A percentile compares a stretch with the other conserved stretches of the same genome.
Evolutionary conservation across 2,888 invertebrate genomes (phyloP).

Genomic region (Chymomyza procnemis): DNA sequence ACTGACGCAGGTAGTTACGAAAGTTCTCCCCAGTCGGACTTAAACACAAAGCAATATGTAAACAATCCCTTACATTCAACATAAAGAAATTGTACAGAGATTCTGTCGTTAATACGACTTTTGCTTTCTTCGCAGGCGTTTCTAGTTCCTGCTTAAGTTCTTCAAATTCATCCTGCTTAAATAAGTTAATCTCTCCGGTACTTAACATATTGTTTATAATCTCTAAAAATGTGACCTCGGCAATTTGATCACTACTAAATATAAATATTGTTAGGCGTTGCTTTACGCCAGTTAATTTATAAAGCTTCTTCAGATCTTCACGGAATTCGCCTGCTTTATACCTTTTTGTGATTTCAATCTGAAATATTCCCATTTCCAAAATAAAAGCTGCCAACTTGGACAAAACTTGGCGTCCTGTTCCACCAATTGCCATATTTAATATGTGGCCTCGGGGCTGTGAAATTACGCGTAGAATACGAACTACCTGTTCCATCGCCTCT

Average conservation of each 20-base stretch:
- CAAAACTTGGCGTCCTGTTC: constrained; percentile 90
- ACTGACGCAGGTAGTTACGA: constrained; percentile 88
- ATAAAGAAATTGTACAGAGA: constrained; percentile 87
- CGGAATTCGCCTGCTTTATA: constrained; percentile 88
- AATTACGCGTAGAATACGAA: constrained; percentile 89
- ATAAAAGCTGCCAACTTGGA: constrained; percentile 88
- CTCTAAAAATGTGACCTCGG: constrained; percentile 90
- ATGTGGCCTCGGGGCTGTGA: constrained; percentile 91
- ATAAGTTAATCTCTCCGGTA: constrained; percentile 93
- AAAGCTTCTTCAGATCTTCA: constrained; percentile 89
- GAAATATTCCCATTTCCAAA: constrained; percentile 87
- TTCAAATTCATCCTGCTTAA: constrained; percentile 92
- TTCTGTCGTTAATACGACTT: constrained; percentile 83
- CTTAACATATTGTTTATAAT: constrained; percentile 93
- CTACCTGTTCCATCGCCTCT: constrained; percentile 92
- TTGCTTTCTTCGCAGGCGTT: constrained; percentile 65
- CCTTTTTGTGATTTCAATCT: constrained; percentile 88
- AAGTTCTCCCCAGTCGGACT: constrained; percentile 93
- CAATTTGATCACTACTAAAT: constrained; percentile 91
- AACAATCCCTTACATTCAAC: constrained; percentile 85
- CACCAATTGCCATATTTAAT: constrained; percentile 91
- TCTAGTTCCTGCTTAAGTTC: constrained; percentile 80
- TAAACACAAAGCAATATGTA: constrained; percentile 91
- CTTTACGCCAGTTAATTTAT: constrained; percentile 86
- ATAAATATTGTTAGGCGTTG: constrained; percentile 88